A percentile compares a stretch with the other conserved stretches of the same genome.
Conservation (phyloP, 2,888 invertebrate species). For the Leptogaster cylindrica region DNA sequence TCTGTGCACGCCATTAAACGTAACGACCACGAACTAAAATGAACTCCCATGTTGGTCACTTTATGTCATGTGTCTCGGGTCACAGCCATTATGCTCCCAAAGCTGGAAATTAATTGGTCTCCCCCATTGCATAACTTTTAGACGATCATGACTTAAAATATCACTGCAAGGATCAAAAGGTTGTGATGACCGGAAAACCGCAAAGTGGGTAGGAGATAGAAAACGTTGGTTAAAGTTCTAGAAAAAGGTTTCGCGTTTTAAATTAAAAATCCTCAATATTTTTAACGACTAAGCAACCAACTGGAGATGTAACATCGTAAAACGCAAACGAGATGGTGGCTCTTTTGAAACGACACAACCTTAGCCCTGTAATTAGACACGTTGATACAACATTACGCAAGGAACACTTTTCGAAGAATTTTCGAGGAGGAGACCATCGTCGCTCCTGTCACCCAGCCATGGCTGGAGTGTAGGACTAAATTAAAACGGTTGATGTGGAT, state of each 20-base stretch:
- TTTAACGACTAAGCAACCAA: background rate
- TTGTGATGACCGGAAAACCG: too few species aligned
- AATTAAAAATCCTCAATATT: background rate
- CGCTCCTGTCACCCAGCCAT: constrained; percentile 6
- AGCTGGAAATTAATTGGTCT: constrained; percentile 14
- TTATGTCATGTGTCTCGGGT: constrained; percentile 10
- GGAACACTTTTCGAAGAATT: constrained; percentile 10
- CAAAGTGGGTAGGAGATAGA: too few species aligned
- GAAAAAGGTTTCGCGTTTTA: background rate
- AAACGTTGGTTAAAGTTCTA: constrained; percentile 10
- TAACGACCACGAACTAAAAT: constrained; percentile 10
- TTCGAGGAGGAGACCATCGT: constrained; percentile 1
- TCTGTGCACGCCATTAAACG: background rate
- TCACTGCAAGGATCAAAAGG: too few species aligned
- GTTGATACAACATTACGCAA: background rate
- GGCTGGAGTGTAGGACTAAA: background rate
- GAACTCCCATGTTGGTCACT: constrained; percentile 23
- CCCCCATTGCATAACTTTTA: too few species aligned
- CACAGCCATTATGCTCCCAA: constrained; percentile 15
- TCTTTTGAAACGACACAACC: background rate
- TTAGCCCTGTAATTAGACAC: constrained; percentile 13
- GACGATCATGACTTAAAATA: too few species aligned
- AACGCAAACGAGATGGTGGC: background rate
- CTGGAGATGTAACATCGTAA: background rate
- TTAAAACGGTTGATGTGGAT: constrained; percentile 32